phyloP scores from a whole-genome alignment of 2,888 invertebrate genomes.

The Trileptium ribeirensis region DNA sequence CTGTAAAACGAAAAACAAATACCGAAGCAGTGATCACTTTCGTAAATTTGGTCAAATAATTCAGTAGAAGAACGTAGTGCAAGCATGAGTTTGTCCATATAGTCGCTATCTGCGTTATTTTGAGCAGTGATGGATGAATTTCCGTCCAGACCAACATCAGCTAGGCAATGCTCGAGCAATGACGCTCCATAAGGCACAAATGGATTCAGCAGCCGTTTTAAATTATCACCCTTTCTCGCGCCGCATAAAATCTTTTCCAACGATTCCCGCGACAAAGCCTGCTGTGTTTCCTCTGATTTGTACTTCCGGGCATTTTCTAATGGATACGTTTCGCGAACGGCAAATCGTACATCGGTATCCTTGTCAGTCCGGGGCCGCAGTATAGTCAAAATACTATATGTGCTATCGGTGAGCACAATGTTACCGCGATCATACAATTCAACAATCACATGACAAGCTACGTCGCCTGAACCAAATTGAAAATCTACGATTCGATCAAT shows the following conservation, averaged over 20 bases:
- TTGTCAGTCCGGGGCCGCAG: slow-evolving; percentile 60
- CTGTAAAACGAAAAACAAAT: too few species aligned
- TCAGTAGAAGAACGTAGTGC: too few species aligned
- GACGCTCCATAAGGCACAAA: slow-evolving; percentile 70
- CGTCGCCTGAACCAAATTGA: slow-evolving; percentile 84
- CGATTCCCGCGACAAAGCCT: neutral
- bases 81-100: too few species aligned
- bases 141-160: slow-evolving; percentile 17
- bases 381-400: slow-evolving; percentile 69
- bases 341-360: slow-evolving; percentile 75
- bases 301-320: slow-evolving; percentile 57
- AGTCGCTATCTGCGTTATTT: too few species aligned
- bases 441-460: slow-evolving; percentile 85
- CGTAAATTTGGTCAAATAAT: too few species aligned
- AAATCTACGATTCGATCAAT: slow-evolving; percentile 86
- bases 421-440: slow-evolving; percentile 89
- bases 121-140: too few species aligned
- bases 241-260: neutral
- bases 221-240: slow-evolving; percentile 22
- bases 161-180: slow-evolving; percentile 79
- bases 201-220: slow-evolving; percentile 39
- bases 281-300: neutral
- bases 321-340: slow-evolving; percentile 78
- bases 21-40: too few species aligned
- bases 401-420: slow-evolving; percentile 81